Evolutionary conservation across 2,113 vertebrate genomes (phyloP), one percentile per base, ranked within the genome.

Genomic region (Tupaia chinensis): DNA sequence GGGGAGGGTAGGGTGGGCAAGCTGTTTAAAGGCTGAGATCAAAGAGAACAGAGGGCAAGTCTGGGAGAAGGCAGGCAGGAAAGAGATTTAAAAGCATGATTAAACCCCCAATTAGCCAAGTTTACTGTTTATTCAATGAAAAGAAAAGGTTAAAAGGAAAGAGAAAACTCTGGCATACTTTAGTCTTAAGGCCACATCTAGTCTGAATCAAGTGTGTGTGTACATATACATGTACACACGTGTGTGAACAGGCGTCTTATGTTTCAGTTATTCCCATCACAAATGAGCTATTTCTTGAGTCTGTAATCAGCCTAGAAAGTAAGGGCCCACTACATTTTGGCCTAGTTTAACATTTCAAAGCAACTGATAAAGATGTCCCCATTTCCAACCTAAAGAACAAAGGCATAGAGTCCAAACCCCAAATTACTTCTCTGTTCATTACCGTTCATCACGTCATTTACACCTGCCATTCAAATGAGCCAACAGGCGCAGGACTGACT

Each of bases 71-170:
- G n/a, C 78, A 93, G 69, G 66, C 83, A 73, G 72, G 63, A 68
- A 87, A 78, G 78, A 80, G 27, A 70, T 56, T 93, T 73, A 65
- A 83, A 93, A 94, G 53, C 53, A 87, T 23, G 53, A 53, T n/a
- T 89, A 89, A 66, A 61, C 14, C n/a, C 22, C 91, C 72, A 79
- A 63, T 77, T 95, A 95, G 82, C 32, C 89, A 93, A 90, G 58
- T 54, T 81, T 91, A 82, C 54, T 74, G 58, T 86, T 94, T 91
- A 91, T 78, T 72, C 32, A 93, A 91, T 32, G 17, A 56, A 58
- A 87, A 73, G 44, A 70, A 54, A 65, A 32, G 32, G 54, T n/a
- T 19, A 81, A 83, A 93, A 93, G 90, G 60, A 85, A 93, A 61
- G 3, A 53, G 80, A 97, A 83, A 87, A 92, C 44, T 13, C 72